Conservation (phyloP, 2,113 vertebrate species). For the Pelvicachromis taeniatus region DNA sequence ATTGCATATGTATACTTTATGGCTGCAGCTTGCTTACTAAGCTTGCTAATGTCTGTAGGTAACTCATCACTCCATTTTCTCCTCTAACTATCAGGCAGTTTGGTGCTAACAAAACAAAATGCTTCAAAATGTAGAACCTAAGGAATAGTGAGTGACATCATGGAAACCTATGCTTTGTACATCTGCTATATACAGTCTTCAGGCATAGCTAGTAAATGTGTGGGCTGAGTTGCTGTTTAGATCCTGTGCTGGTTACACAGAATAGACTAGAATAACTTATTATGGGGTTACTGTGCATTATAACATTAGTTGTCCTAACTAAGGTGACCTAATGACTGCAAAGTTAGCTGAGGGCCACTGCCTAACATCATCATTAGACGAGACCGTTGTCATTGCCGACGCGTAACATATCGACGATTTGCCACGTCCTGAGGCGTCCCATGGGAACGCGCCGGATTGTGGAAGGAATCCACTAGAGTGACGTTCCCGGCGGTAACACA, state of each 20-base stretch:
- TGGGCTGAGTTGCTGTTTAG: neutral
- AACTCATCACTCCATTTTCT: neutral
- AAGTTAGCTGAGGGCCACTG: neutral
- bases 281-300: neutral
- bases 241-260: neutral
- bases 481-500: no score
- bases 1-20: neutral
- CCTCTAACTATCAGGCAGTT: neutral
- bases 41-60: neutral
- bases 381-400: no score
- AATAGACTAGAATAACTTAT: neutral
- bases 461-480: no score
- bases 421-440: no score
- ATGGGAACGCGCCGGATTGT: no score
- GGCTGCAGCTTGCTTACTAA: neutral
- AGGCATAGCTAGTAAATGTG: neutral
- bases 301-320: neutral
- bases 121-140: neutral
- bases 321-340: neutral
- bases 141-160: neutral
- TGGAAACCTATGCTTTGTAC: neutral
- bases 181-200: neutral
- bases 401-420: no score
- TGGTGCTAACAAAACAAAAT: neutral
- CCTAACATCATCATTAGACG: neutral